These are phyloP conservation scores for Dermochelys coriacea DNA, from an alignment of 2,797 vertebrate genomes.

Conservation along the genomic window DNA sequence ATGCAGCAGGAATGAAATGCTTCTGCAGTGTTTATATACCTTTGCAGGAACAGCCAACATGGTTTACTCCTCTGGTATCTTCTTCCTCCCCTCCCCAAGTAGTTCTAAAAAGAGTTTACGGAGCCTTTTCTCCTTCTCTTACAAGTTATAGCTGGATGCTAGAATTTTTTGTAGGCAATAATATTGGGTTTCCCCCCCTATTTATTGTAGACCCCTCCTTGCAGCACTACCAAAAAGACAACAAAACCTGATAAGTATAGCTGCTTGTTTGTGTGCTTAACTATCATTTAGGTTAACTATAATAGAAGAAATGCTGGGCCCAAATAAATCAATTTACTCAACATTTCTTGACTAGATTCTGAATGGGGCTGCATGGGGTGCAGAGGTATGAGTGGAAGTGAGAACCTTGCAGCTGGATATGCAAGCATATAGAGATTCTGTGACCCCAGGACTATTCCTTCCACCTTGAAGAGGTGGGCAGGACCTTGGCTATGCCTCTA, in stretches of 20 bases:
- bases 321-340: not conserved
- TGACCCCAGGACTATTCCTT: not conserved
- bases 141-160: not conserved
- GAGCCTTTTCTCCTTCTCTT: not conserved
- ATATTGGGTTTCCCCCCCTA: accelerated
- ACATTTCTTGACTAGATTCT: not conserved
- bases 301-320: not conserved
- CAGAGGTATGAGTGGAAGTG: not conserved
- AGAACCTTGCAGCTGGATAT: not conserved
- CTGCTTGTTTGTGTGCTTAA: not conserved
- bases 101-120: not conserved
- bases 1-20: accelerated
- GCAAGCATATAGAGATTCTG: not conserved
- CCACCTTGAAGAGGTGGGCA: not conserved
- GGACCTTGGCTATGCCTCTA: not conserved
- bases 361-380: not conserved
- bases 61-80: accelerated
- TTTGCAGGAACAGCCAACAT: not conserved
- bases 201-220: not conserved
- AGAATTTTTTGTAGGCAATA: not conserved
- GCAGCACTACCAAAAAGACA: accelerated
- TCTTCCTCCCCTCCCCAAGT: accelerated
- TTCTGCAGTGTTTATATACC: accelerated
- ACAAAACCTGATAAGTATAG: not conserved
- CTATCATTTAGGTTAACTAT: not conserved